Evolutionary conservation across 2,113 vertebrate species (phyloP), one percentile per base, ranked within the genome.

Genomic region (Monarcha castaneiventris): DNA sequence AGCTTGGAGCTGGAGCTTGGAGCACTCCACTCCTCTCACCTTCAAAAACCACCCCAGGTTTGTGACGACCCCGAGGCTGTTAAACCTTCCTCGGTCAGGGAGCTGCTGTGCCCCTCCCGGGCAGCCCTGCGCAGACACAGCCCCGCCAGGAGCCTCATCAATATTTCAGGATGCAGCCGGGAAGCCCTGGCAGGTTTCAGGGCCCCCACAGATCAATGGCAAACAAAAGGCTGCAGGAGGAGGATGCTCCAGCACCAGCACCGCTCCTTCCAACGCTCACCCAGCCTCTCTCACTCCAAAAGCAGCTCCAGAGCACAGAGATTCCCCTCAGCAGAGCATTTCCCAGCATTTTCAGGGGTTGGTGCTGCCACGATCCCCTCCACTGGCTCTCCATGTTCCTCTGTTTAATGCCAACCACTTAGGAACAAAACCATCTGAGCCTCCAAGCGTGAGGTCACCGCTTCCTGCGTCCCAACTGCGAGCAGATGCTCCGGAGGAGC

Each of bases 131-230:
- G 0, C 23, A 3, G 76, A 43, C 18, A 29, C 66, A 3, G 68
- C 84, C 46, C 11, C 3, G 23, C 72, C 91, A 52, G 78, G 30
- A 85, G 49, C 91, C 44, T 87, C 96, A 94, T 94, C 87, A 94
- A 93, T 95, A 91, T 93, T 96, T 82, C 46, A 95, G 35, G 56
- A 49, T 0, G 22, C 61, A 91, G 81, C 27, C 75, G 54, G 92
- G 94, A 95, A 96, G 67, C 83, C 61, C 46, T 30, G 81, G 93
- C 94, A 59, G 94, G 90, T 62, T n/a, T 33, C 79, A n/a, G 76
- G 55, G 41, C 66, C 79, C 23, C 2, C 17, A 3, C 2, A 7
- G 94, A 92, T 95, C 93, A 52, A 95, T 93, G 88, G 25, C 63
- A 32, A 91, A 94, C 89, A 76, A 79, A 89, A 90, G 54, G 81